Evolutionary conservation across 2,797 vertebrate genomes (phyloP).

Genomic region (Sebastes kiyomatsui): DNA sequence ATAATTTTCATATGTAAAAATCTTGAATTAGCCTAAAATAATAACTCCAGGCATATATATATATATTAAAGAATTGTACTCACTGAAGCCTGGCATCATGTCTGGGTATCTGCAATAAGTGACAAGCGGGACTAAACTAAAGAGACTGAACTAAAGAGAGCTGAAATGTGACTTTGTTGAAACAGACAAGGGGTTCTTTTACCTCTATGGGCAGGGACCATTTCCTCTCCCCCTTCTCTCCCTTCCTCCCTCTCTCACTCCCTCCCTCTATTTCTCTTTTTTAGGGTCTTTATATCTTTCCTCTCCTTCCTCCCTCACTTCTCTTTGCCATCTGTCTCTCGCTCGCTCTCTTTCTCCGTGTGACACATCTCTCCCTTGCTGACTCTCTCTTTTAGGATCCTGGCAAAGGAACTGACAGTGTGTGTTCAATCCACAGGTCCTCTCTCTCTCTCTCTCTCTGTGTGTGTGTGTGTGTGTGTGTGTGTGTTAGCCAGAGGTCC

Average conservation of each 20-base stretch:
- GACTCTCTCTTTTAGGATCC: conserved; percentile 44
- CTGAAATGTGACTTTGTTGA: conserved; percentile 74
- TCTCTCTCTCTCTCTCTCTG: not conserved
- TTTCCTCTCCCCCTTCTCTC: conserved; percentile 31
- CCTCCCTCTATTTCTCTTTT: conserved; percentile 28
- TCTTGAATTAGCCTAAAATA: not conserved
- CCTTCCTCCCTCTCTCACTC: not conserved
- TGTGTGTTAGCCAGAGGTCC: conserved; percentile 60
- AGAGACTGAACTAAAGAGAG: conserved; percentile 1
- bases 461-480: conserved; percentile 36
- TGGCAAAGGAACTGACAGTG: conserved; percentile 63
- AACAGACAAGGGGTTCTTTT: conserved; percentile 74
- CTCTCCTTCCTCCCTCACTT: conserved; percentile 12
- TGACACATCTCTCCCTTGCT: conserved; percentile 32
- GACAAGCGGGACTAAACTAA: not conserved
- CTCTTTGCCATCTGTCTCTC: conserved; percentile 28
- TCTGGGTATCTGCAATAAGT: conserved; percentile 24
- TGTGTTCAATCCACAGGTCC: conserved; percentile 54
- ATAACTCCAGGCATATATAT: not conserved
- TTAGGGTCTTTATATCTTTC: conserved; percentile 45
- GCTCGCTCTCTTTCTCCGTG: conserved; percentile 13
- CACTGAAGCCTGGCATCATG: not conserved
- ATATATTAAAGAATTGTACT: not conserved
- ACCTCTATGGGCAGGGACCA: conserved; percentile 59
- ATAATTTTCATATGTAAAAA: not conserved